Percentiles rank a stretch among this genome's conserved stretches.
Evolutionary conservation across 2,797 vertebrate species (phyloP).

Genomic region (Molossus alvarezi): DNA sequence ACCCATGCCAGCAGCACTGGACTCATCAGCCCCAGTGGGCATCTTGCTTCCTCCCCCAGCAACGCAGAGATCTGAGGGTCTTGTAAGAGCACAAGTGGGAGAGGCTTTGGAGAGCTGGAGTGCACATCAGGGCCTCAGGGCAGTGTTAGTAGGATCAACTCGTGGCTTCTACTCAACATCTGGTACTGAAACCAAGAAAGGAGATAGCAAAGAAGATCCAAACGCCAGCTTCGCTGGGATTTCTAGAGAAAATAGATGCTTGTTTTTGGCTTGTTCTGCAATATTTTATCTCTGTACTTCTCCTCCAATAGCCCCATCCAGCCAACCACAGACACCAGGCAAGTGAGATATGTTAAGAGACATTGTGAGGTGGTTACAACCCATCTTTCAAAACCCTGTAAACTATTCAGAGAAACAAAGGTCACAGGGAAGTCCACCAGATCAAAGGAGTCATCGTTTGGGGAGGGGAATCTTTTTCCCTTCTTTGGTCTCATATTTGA

Average conservation of each 20-base stretch:
- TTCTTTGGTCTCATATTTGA: neutral
- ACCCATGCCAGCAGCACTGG: neutral
- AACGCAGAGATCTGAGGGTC: neutral
- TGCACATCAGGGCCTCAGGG: neutral
- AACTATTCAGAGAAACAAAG: neutral
- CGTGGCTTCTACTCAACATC: neutral
- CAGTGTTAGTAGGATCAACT: neutral
- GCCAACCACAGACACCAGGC: neutral
- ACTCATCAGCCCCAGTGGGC: neutral
- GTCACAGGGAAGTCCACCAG: neutral
- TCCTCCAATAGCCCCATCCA: neutral
- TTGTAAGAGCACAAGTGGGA: neutral
- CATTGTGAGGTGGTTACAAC: neutral
- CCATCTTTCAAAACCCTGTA: neutral
- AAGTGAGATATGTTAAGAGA: neutral
- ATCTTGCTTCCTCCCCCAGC: neutral
- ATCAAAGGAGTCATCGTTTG: neutral
- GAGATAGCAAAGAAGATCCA: neutral
- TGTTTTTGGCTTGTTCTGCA: neutral
- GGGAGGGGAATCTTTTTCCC: neutral
- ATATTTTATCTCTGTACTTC: neutral
- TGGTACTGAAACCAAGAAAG: slow-evolving; percentile 1
- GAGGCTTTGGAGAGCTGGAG: neutral
- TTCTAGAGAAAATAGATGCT: neutral
- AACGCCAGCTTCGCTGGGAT: neutral